Evolutionary conservation across 1,140 invertebrate species (phyloP).

Genomic region (Nasonia vitripennis): DNA sequence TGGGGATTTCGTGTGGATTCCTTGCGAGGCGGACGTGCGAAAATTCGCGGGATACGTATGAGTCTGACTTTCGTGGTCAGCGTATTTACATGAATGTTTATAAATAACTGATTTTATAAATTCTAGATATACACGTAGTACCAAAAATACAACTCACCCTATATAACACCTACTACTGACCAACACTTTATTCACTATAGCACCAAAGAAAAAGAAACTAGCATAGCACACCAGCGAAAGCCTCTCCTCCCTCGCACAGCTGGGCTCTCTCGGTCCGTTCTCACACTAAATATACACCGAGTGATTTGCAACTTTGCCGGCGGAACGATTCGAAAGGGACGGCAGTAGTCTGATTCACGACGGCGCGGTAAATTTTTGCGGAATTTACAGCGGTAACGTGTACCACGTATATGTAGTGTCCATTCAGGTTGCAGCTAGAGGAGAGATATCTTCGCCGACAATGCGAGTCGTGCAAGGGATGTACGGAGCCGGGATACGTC

Average conservation of each 20-base stretch:
- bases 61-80: constrained; percentile 8
- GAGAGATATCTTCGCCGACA: background rate
- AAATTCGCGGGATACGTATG: background rate
- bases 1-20: constrained; percentile 20
- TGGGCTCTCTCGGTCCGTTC: constrained; percentile 70
- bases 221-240: background rate
- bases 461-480: background rate
- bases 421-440: background rate
- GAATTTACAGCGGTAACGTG: constrained; percentile 64
- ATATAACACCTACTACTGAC: background rate
- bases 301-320: constrained; percentile 72
- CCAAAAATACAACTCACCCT: too few relatives aligned
- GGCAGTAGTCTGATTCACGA: constrained; percentile 66
- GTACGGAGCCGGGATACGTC: background rate
- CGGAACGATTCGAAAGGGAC: constrained; percentile 6
- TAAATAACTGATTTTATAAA: too few relatives aligned
- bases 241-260: background rate
- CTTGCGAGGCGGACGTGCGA: background rate
- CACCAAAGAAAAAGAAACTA: constrained; percentile 50
- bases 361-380: constrained; percentile 65
- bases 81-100: background rate
- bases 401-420: background rate
- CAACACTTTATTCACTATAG: constrained; percentile 59
- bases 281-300: constrained; percentile 74
- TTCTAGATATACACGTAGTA: too few relatives aligned